phyloP scores from a whole-genome alignment of 2,113 vertebrate species.

The Oreochromis niloticus region DNA sequence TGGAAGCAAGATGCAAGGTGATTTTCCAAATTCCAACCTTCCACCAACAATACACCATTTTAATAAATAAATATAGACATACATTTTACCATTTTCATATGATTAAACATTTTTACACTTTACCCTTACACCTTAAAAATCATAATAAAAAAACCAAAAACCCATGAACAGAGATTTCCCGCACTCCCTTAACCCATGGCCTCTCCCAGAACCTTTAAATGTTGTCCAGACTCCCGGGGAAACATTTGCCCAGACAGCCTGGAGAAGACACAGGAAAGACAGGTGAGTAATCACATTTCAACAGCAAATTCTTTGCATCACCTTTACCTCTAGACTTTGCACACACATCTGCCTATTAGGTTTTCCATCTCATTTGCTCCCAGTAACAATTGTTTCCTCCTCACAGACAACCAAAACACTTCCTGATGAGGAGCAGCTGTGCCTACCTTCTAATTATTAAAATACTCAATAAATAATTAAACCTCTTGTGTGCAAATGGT shows the following conservation, averaged over 20 bases:
- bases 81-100: background rate
- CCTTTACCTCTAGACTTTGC: background rate
- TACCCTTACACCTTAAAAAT: background rate
- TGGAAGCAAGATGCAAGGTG: background rate
- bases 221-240: background rate
- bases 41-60: background rate
- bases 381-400: background rate
- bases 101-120: background rate
- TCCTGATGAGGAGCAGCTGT: background rate
- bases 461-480: background rate
- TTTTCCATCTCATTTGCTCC: background rate
- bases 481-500: background rate
- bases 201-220: background rate
- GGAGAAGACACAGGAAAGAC: background rate
- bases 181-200: background rate
- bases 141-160: background rate
- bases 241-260: background rate
- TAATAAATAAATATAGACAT: background rate
- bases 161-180: background rate
- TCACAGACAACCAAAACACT: background rate
- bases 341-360: background rate
- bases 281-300: rapidly evolving
- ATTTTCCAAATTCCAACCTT: background rate
- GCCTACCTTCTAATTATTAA: background rate
- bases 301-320: background rate